A percentile compares a stretch with the other conserved stretches of the same genome.
Conservation (phyloP, 1,140 invertebrate genomes). For the Lerema accius region DNA sequence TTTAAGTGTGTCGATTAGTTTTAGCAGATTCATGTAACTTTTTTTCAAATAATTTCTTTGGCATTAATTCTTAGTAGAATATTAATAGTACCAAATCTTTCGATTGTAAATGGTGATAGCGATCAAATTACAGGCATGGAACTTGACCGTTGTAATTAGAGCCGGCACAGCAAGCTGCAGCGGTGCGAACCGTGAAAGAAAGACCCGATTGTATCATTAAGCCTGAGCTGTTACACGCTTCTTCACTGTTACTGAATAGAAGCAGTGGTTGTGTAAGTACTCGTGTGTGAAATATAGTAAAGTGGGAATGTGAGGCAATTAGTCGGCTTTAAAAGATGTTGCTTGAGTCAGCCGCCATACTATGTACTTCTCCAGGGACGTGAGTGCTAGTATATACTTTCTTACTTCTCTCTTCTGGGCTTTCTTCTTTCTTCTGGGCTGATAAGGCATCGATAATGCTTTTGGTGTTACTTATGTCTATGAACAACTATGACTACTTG, state of each 20-base stretch:
- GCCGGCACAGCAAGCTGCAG: conserved; percentile 45
- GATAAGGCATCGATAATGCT: no score
- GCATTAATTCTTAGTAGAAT: no score
- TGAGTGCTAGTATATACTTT: no score
- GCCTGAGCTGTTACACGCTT: conserved; percentile 47
- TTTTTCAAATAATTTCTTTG: no score
- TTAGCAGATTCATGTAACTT: no score
- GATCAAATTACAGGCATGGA: conserved; percentile 61
- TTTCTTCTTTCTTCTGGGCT: no score
- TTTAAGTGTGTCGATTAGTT: no score
- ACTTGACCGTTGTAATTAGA: conserved; percentile 60
- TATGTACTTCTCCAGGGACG: no score
- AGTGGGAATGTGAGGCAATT: conserved; percentile 1
- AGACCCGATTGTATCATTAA: conserved; percentile 54
- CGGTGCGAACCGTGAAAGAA: conserved; percentile 54
- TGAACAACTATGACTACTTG: no score
- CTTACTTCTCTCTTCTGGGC: no score
- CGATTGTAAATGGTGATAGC: conserved; percentile 44
- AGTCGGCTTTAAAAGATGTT: not conserved
- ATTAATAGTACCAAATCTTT: conserved; percentile 25
- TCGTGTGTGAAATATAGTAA: not conserved
- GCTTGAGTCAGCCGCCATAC: no score
- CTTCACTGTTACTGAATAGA: conserved; percentile 49
- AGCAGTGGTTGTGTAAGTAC: conserved; percentile 48
- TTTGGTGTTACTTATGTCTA: no score